Conservation (phyloP, 2,113 vertebrate species). For the Prionailurus bengalensis region DNA sequence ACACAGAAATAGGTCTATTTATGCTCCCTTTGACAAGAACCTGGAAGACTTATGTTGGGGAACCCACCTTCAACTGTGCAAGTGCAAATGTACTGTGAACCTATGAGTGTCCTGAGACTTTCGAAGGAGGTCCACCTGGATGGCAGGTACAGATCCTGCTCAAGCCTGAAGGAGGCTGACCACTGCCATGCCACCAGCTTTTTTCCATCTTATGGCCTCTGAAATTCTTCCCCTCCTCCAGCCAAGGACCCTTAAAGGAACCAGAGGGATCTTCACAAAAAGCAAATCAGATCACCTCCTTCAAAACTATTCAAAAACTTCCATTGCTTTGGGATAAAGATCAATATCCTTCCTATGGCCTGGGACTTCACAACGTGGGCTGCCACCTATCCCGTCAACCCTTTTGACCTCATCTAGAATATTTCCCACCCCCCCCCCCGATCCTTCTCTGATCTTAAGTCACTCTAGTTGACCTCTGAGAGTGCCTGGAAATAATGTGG, state of each 20-base stretch:
- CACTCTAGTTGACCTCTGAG: background rate
- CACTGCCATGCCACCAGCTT: background rate
- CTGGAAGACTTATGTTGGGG: background rate
- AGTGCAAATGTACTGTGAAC: background rate
- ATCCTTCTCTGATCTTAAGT: background rate
- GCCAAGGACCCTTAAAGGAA: background rate
- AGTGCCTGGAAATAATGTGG: background rate
- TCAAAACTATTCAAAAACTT: background rate
- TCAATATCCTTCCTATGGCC: background rate
- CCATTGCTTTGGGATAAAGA: background rate
- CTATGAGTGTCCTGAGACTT: too few species aligned
- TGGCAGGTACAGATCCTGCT: background rate
- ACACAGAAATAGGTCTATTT: background rate
- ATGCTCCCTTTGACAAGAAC: background rate
- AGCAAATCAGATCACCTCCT: background rate
- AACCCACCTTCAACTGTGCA: background rate
- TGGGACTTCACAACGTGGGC: background rate
- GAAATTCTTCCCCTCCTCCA: background rate
- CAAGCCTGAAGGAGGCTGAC: background rate
- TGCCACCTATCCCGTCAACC: background rate
- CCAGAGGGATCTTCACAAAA: background rate
- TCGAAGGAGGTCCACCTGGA: background rate
- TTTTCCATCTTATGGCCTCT: background rate
- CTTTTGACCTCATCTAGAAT: background rate
- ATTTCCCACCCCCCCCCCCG: too few species aligned